Evolutionary conservation across 2,797 vertebrate genomes (phyloP), one percentile per base, ranked within the genome.

Genomic region (Syngnathus acus): DNA sequence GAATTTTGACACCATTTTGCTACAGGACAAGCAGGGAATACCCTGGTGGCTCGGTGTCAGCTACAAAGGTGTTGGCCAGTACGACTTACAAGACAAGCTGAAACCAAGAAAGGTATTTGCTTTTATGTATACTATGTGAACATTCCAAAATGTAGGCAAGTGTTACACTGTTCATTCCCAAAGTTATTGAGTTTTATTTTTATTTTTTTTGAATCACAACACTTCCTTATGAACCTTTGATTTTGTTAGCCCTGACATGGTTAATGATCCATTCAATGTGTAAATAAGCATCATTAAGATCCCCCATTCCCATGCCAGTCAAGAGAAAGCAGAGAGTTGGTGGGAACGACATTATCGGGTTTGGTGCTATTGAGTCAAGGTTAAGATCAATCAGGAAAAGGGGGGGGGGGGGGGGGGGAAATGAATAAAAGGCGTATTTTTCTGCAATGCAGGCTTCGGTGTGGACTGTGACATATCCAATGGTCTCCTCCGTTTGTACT

Each of bases 41-140:
- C 97, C 96, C 0, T 99, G 97, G 97, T 99, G 97, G 97, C 90
- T 99, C 80, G 97, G 97, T 76, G 94, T 98, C 82, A 94, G 96
- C 86, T 97, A 94, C 87, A 98, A 97, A 92, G 96, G 97, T 85
- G 95, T 99, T 0, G 94, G 95, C 80, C 97, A 99, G 74, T 98
- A 97, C 81, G 96, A 99, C 72, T 86, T 96, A 58, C 96, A 98
- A 81, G 97, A 99, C 82, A 98, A 95, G 81, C 92, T 98, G 67
- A 97, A 97, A 74, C 97, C 97, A n/a, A 91, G 97, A 80, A 98
- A 97, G 92, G 97, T 98, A 90, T 76, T 90, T 55, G 19, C 17
- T 50, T 43, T 51, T 23, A 48, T 67, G 32, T 21, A 2, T 66
- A 9, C 11, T 48, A 65, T 10, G n/a, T 9, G 8, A 10, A 9